Conservation (phyloP, 2,888 invertebrate species). For the Heliconius ethilla region DNA sequence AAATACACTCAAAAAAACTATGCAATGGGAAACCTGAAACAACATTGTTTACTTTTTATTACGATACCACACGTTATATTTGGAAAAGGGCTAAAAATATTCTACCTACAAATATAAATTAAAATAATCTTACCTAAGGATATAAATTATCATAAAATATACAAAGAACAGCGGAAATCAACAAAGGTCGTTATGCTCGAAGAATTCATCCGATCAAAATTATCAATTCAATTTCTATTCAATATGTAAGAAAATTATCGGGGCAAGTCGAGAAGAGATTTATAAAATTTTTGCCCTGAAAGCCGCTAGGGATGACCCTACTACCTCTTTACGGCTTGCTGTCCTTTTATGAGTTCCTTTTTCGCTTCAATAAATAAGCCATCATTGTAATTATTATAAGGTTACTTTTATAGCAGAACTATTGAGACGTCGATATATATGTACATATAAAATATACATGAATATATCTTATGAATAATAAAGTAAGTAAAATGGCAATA, state of each 20-base stretch:
- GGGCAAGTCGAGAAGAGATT: conserved; percentile 66
- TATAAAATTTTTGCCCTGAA: conserved; percentile 73
- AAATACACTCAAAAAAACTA: conserved; percentile 70
- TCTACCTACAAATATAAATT: neutral
- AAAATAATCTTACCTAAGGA: neutral
- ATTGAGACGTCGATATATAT: neutral
- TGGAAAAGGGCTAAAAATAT: conserved; percentile 38
- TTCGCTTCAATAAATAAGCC: conserved; percentile 75
- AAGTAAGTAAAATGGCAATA: neutral
- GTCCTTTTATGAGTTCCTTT: conserved; percentile 72
- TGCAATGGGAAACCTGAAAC: conserved; percentile 63
- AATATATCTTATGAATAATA: neutral
- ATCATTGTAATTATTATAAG: conserved; percentile 46
- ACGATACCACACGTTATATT: conserved; percentile 60
- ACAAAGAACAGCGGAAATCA: conserved; percentile 31
- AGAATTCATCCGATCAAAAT: conserved; percentile 49
- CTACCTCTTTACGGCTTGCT: conserved; percentile 68
- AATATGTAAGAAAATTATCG: conserved; percentile 66
- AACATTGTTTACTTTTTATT: conserved; percentile 65
- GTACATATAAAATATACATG: neutral
- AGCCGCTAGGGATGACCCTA: conserved; percentile 64
- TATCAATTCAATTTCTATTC: conserved; percentile 67
- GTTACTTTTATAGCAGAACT: conserved; percentile 55
- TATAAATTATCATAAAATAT: conserved; percentile 6
- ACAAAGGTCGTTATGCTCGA: conserved; percentile 40